Evolutionary conservation across 2,113 vertebrate genomes (phyloP), one percentile per base, ranked within the genome.

Genomic region (Meles meles): DNA sequence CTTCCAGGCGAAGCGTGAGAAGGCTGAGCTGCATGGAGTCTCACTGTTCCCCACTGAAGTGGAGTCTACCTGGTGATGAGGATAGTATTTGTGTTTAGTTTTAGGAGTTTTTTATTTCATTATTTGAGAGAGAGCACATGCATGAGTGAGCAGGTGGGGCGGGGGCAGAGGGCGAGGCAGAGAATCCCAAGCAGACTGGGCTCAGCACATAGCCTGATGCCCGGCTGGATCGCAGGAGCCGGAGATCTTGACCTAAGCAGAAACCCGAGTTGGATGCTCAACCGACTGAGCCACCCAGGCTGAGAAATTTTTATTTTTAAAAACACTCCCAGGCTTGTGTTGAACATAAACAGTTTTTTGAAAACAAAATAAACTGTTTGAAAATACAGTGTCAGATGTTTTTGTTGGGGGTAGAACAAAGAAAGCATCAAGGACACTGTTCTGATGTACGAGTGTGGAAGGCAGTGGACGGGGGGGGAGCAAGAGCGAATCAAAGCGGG

Each of bases 401-500:
- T 80, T 86, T 25, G 23, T 20, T 42, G 47, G 81, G 39, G n/a
- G 27, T 29, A 31, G 84, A 67, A 34, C 42, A 52, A 49, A 88
- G 63, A 27, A 31, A 9, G 80, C 5, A 7, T 34, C 74, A 44
- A 55, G 84, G 65, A 34, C 31, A 0, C 27, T 7, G 0, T 63
- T n/a, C 3, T 12, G 4, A n/a, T 59, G 27, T 13, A 3, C n/a
- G 23, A 7, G 10, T 17, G 13, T 55, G 12, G 2, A 7, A 34
- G 14, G 27, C 87, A 37, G 20, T 2, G 57, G 71, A 4, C 10
- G 44, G 55, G 44, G 44, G 55, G 44, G 6, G n/a, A 37, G 55
- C 55, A 31, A 29, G 39, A 49, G 18, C 21, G 55, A 67, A 65
- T 3, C 23, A 55, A 29, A n/a, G 59, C 0, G 2, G 13, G 11